Evolutionary conservation across 2,113 vertebrate species (phyloP).

Genomic region (Oryzias woworae): DNA sequence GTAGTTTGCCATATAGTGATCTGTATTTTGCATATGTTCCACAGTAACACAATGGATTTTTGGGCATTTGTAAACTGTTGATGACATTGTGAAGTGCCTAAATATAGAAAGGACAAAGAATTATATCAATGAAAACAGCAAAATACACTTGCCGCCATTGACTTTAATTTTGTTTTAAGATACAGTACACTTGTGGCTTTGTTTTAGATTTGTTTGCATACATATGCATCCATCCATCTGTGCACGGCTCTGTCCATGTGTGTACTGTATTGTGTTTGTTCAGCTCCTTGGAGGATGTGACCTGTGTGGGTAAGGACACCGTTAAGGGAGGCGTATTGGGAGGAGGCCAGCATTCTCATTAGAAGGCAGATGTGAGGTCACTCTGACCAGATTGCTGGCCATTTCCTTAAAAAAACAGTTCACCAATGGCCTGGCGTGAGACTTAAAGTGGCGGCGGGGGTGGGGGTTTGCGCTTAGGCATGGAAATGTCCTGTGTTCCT

Average conservation of each 20-base stretch:
- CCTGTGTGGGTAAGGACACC: constrained; percentile 79
- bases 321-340: constrained; percentile 80
- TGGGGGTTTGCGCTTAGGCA: constrained; percentile 57
- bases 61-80: too few species aligned
- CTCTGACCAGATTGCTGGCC: constrained; percentile 79
- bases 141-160: too few species aligned
- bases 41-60: too few species aligned
- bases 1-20: too few species aligned
- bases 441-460: constrained; percentile 67
- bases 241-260: constrained; percentile 18
- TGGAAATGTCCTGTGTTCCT: constrained; percentile 84
- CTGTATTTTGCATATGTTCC: too few species aligned
- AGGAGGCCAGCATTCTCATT: constrained; percentile 82
- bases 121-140: too few species aligned
- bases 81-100: too few species aligned
- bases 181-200: constrained; percentile 2
- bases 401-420: constrained; percentile 96
- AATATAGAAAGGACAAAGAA: too few species aligned
- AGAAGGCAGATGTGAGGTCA: constrained; percentile 87
- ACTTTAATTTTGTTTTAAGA: neutral
- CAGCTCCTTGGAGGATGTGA: constrained; percentile 82
- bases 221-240: constrained; percentile 33
- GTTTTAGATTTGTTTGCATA: constrained; percentile 1
- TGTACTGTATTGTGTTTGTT: constrained; percentile 56
- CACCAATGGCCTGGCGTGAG: constrained; percentile 75